Percentiles rank a stretch among this genome's conserved stretches.
Evolutionary conservation across 2,113 vertebrate species (phyloP).

Genomic region (Vanacampus margaritifer): DNA sequence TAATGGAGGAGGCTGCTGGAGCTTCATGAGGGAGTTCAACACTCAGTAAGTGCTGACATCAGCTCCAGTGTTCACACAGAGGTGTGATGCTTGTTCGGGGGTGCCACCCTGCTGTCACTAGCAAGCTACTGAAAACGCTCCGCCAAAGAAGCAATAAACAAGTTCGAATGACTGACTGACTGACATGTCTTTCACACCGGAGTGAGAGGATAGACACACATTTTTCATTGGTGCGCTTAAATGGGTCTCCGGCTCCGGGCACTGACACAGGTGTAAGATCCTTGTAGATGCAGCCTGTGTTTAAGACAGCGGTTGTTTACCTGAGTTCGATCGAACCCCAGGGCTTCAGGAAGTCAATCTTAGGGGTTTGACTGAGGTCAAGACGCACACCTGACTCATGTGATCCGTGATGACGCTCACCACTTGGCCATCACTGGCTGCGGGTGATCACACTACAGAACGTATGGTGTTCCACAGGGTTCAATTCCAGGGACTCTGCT

Average conservation of each 20-base stretch:
- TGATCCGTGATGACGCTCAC: no score
- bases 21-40: conserved; percentile 69
- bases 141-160: conserved; percentile 23
- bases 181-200: conserved; percentile 24
- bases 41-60: conserved; percentile 72
- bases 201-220: not conserved
- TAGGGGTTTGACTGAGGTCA: no score
- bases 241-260: conserved; percentile 4
- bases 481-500: no score
- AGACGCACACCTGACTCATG: no score
- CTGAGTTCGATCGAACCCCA: no score
- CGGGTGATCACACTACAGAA: no score
- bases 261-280: not conserved
- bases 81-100: conserved; percentile 70
- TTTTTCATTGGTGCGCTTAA: conserved; percentile 2
- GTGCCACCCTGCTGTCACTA: conserved; percentile 54
- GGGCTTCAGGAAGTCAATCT: no score
- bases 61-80: conserved; percentile 62
- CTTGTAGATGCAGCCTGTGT: no score
- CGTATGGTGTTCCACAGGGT: no score
- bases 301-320: no score
- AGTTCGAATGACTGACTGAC: conserved; percentile 34
- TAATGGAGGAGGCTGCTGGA: conserved; percentile 59
- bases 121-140: conserved; percentile 27
- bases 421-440: no score